Percentiles rank a stretch among this genome's conserved stretches.
Conservation (phyloP, 2,888 invertebrate genomes). For the Mimachlamys varia region DNA sequence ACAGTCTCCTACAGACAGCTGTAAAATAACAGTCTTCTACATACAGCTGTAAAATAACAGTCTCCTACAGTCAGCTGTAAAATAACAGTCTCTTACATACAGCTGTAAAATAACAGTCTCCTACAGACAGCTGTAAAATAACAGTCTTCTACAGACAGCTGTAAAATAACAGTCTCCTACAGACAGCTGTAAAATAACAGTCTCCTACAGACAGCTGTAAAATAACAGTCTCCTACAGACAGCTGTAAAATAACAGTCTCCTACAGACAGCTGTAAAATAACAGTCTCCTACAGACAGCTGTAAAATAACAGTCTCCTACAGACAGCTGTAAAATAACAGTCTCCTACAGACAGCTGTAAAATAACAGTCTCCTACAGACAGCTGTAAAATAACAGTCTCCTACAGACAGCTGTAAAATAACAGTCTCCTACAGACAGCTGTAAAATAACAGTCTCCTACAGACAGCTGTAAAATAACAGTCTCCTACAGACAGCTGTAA, state of each 20-base stretch:
- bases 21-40: slow-evolving; percentile 41
- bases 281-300: slow-evolving; percentile 78
- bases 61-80: slow-evolving; percentile 79
- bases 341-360: slow-evolving; percentile 79
- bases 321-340: slow-evolving; percentile 79
- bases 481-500: slow-evolving; percentile 79
- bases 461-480: slow-evolving; percentile 79
- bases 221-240: background rate
- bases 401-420: slow-evolving; percentile 79
- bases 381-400: slow-evolving; percentile 79
- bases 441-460: slow-evolving; percentile 41
- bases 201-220: slow-evolving; percentile 79
- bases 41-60: slow-evolving; percentile 79
- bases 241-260: slow-evolving; percentile 79
- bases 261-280: slow-evolving; percentile 79
- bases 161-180: slow-evolving; percentile 41
- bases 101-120: slow-evolving; percentile 79
- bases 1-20: slow-evolving; percentile 78
- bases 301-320: slow-evolving; percentile 41
- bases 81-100: background rate
- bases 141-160: slow-evolving; percentile 78
- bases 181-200: slow-evolving; percentile 79
- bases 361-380: background rate
- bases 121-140: slow-evolving; percentile 79
- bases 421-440: slow-evolving; percentile 78